Evolutionary conservation across 2,113 vertebrate species (phyloP), one percentile per base, ranked within the genome.

Genomic region (Campylomormyrus numenius): DNA sequence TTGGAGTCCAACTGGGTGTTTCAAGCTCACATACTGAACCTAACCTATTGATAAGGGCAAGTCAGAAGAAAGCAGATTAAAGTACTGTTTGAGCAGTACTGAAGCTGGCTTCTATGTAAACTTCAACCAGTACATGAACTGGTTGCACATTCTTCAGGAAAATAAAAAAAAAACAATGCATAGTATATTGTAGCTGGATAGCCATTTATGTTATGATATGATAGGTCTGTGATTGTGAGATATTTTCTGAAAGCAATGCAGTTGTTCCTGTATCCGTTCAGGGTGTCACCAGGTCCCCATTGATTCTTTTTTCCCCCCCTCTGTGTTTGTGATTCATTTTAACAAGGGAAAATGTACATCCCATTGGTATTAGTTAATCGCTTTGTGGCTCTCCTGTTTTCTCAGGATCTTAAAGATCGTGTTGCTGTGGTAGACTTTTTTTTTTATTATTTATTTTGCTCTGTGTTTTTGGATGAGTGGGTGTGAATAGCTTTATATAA

Each of bases 31-130:
- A 50, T 35, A 53, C 85, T n/a, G 8, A 46, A 48, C 21, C 46
- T 46, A 42, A 31, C 56, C 53, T 58, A 42, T 24, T 88, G 17
- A 58, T 24, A 88, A 86, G 50, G 50, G 70, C 86, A 49, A 66
- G 91, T 90, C 83, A 91, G 90, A 50, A 46, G 56, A 46, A 88
- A 62, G 39, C 58, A 91, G 74, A 84, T 31, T 87, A 45, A 88
- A 77, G 49, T 83, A 19, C 70, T 90, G 86, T 48, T n/a, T 83
- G 46, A 88, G 39, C 19, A 88, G 11, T 27, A 84, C 52, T 62
- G 85, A 88, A 85, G 58, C 89, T 90, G 50, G 56, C 89, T 77
- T 48, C 21, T 39, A 49, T 74, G 19, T 91, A 90, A 91, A 88
- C 88, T 91, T 90, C 89, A 31, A 91, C 90, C 85, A 85, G 42